These are phyloP conservation scores for Argyresthia goedartella DNA, from an alignment of 2,888 invertebrate genomes.

Conservation along the genomic window DNA sequence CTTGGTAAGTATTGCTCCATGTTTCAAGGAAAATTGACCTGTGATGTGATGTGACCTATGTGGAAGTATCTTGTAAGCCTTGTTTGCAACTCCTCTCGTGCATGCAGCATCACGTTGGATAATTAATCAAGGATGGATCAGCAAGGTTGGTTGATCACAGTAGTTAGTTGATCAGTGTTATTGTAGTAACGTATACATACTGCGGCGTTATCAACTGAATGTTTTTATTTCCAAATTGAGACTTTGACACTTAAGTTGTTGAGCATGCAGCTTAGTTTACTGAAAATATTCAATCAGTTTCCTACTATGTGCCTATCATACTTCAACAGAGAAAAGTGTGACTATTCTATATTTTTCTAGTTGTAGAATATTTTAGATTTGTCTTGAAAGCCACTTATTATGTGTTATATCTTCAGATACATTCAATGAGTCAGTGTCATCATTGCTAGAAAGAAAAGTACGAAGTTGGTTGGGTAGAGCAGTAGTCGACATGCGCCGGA, in stretches of 20 bases:
- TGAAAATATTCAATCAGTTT: too few relatives aligned
- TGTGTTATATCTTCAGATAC: conserved; percentile 35
- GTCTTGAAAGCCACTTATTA: not conserved
- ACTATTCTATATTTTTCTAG: too few relatives aligned
- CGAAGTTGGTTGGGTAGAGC: conserved; percentile 62
- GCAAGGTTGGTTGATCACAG: conserved; percentile 54
- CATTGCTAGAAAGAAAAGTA: conserved; percentile 57
- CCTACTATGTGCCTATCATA: too few relatives aligned
- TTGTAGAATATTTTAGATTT: too few relatives aligned
- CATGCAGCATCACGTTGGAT: conserved; percentile 59
- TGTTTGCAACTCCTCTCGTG: conserved; percentile 49
- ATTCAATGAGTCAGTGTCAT: conserved; percentile 57
- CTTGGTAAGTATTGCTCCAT: too few relatives aligned
- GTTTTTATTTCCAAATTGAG: not conserved
- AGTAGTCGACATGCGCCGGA: conserved; percentile 73
- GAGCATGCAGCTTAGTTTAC: too few relatives aligned
- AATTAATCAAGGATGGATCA: conserved; percentile 52
- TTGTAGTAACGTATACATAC: not conserved
- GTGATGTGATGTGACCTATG: too few relatives aligned
- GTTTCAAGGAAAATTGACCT: too few relatives aligned
- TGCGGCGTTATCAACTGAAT: not conserved
- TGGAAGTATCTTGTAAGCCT: conserved; percentile 13
- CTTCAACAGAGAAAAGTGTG: too few relatives aligned
- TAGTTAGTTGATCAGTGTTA: conserved; percentile 1
- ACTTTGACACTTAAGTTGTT: too few relatives aligned